Evolutionary conservation across 2,113 vertebrate species (phyloP), one percentile per base, ranked within the genome.

Genomic region (Chaetorhynchus papuensis): DNA sequence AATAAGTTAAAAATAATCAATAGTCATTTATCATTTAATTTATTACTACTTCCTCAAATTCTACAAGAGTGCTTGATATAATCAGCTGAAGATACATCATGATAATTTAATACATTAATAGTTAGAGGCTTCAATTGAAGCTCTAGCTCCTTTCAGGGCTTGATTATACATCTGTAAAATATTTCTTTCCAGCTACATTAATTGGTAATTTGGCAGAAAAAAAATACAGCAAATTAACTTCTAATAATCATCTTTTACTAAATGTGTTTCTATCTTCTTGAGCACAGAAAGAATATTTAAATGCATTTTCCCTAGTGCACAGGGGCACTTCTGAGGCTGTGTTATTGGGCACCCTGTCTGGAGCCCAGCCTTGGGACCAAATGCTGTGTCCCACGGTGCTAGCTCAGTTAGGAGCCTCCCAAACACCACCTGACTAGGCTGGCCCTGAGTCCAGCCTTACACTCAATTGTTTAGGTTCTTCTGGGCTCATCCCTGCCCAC

Each of bases 161-260:
- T 95, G 83, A 92, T 96, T 95, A 95, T 96, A 88, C 74, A 94
- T 96, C 78, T 94, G 78, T 94, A 91, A 94, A 97, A 94, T 96
- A 91, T 93, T 91, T 94, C 54, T 91, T 94, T 96, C 80, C 57
- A 88, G 50, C 79, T 94, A 87, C 47, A 87, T 94, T 96, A 93
- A 96, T 94, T 94, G 83, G 56, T 83, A 95, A 96, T 94, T 95
- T 92, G 52, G 80, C 71, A 95, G 83, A 59, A 97, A 93, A 93
- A 96, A 96, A 93, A 54, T 78, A 60, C 23, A 70, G 77, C 81
- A 94, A 94, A 94, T 96, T 95, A 92, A 94, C 68, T 52, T 91
- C 69, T 91, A 91, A 90, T 94, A 91, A 90, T 93, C 24, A 56
- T 93, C 20, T 86, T 93, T 77, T 66, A 61, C 31, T 88, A 39